These are phyloP conservation scores for Norana najaformis DNA, from an alignment of 2,888 invertebrate genomes.

Conservation along the genomic window DNA sequence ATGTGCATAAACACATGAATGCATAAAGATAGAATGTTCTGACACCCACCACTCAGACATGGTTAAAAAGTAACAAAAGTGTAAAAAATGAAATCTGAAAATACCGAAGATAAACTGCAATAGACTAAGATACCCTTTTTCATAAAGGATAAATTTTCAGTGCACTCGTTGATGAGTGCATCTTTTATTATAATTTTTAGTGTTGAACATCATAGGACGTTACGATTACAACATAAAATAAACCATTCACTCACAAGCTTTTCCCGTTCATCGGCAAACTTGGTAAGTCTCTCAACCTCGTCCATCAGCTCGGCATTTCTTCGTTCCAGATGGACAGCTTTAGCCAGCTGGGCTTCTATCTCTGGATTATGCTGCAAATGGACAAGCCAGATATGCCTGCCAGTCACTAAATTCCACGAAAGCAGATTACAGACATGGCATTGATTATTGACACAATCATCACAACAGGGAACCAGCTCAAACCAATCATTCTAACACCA, in stretches of 20 bases:
- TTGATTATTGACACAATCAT: neutral
- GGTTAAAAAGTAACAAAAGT: neutral
- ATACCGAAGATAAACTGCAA: conserved; percentile 7
- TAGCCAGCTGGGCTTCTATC: conserved; percentile 10
- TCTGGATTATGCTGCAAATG: neutral
- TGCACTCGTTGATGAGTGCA: neutral
- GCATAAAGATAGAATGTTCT: neutral
- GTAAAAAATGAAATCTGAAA: neutral
- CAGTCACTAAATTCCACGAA: neutral
- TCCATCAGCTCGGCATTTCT: conserved; percentile 10
- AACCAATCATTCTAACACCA: neutral
- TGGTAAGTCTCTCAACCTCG: conserved; percentile 9
- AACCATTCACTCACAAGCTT: neutral
- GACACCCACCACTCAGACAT: conserved; percentile 22
- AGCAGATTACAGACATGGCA: neutral
- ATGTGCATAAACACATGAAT: neutral
- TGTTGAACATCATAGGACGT: neutral
- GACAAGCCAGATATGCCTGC: neutral
- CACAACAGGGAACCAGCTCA: neutral
- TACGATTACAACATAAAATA: neutral
- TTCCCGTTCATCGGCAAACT: conserved; percentile 9
- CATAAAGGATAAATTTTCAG: neutral
- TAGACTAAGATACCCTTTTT: neutral
- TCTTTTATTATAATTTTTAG: neutral
- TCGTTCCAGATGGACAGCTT: neutral